Evolutionary conservation across 2,888 invertebrate species (phyloP).

Genomic region (Emmelina monodactyla): DNA sequence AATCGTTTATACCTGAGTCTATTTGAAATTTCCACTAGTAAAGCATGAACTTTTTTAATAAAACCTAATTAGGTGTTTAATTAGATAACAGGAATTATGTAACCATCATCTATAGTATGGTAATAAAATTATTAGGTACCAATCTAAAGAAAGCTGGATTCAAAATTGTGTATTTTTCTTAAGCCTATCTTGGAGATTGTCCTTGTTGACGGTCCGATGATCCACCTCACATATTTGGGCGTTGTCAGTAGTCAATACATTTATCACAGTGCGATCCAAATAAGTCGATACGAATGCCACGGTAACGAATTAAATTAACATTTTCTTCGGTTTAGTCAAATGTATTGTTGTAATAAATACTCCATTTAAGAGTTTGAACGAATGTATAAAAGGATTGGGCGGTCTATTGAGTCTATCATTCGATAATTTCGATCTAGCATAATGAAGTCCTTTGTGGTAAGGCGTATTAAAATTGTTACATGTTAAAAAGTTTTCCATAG

Average conservation of each 20-base stretch:
- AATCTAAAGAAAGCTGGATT: too few species aligned
- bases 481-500: slow-evolving; percentile 11
- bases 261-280: slow-evolving; percentile 40
- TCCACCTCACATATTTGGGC: not conserved
- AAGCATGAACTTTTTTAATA: too few species aligned
- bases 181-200: too few species aligned
- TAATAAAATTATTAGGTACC: too few species aligned
- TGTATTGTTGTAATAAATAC: slow-evolving; percentile 48
- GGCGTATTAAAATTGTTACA: slow-evolving; percentile 16
- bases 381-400: slow-evolving; percentile 48
- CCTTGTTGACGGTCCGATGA: not conserved
- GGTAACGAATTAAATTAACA: slow-evolving; percentile 51
- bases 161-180: too few species aligned
- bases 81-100: too few species aligned
- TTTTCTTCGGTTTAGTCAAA: slow-evolving; percentile 40
- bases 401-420: slow-evolving; percentile 33
- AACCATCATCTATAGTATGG: too few species aligned
- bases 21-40: too few species aligned
- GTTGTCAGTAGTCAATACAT: slow-evolving; percentile 24
- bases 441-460: slow-evolving; percentile 48
- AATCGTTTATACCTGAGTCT: too few species aligned
- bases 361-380: slow-evolving; percentile 44
- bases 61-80: too few species aligned
- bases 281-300: slow-evolving; percentile 39
- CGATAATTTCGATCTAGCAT: slow-evolving; percentile 26